Evolutionary conservation across 1,140 invertebrate genomes (phyloP).

Genomic region (Calliphora vicina): DNA sequence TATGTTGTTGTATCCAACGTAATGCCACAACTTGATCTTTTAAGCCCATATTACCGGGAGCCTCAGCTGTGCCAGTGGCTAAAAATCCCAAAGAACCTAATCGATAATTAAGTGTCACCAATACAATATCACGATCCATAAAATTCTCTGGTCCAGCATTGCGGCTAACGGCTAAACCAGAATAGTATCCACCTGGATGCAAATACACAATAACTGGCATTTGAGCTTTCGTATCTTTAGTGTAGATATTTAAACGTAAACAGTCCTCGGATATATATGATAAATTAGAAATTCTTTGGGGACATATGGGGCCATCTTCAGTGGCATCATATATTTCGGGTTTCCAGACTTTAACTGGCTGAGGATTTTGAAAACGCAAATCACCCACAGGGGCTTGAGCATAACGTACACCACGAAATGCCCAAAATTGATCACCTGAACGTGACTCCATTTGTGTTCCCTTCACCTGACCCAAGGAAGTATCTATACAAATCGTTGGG

Average conservation of each 20-base stretch:
- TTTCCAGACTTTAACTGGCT: conserved; percentile 66
- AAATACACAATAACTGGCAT: conserved; percentile 70
- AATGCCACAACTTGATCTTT: conserved; percentile 78
- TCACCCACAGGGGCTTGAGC: conserved; percentile 65
- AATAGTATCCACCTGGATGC: conserved; percentile 70
- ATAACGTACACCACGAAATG: conserved; percentile 73
- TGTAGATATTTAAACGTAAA: conserved; percentile 82
- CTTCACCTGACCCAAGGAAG: conserved; percentile 49
- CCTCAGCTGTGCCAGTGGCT: conserved; percentile 67
- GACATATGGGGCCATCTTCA: conserved; percentile 68
- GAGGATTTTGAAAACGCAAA: conserved; percentile 59
- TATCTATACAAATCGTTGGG: not conserved
- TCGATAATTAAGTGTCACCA: conserved; percentile 72
- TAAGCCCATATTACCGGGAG: conserved; percentile 76
- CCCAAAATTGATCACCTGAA: conserved; percentile 66
- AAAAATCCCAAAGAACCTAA: conserved; percentile 72
- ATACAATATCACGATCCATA: conserved; percentile 67
- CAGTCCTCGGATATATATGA: conserved; percentile 74
- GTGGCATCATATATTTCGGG: conserved; percentile 65
- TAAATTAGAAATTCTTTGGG: conserved; percentile 56
- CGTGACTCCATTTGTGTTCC: conserved; percentile 48
- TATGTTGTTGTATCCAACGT: conserved; percentile 78
- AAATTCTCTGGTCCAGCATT: conserved; percentile 65
- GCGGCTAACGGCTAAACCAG: conserved; percentile 63
- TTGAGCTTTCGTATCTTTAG: conserved; percentile 65